Evolutionary conservation across 2,888 invertebrate genomes (phyloP), one percentile per base, ranked within the genome.

Genomic region (Tinea semifulvella): DNA sequence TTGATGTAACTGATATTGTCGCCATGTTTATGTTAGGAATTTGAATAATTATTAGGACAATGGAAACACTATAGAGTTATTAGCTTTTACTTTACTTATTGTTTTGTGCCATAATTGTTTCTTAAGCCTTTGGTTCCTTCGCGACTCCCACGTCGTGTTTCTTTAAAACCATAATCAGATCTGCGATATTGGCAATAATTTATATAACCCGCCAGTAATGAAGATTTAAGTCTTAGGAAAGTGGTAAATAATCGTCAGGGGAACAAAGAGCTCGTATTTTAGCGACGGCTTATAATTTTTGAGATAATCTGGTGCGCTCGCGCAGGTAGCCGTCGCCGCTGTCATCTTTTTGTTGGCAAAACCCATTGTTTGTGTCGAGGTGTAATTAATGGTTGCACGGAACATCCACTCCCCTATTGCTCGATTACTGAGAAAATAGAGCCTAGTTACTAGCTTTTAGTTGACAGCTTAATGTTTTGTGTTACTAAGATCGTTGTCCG

Each of bases 141-240:
- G 13, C 14, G 4, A 14, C 13, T 31, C 2, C 16, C 7, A 36
- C n/a, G 16, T 36, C 36, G 36, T 36, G 36, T 36, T 36, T 18
- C 18, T 3, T 22, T 2, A 14, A 22, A 40, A 40, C 48, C 52
- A 54, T 60, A 68, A 65, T 60, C 65, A 71, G 75, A 75, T 73
- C 66, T 55, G 47, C 57, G 74, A 76, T 75, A 69, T 36, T 50
- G 53, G 49, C 52, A 52, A 56, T 60, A 76, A 28, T 13, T 31
- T 68, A 69, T 73, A 75, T 65, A 54, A 67, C 50, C 50, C 48
- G 54, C 50, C 57, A 54, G 51, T 76, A 76, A 76, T 76, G 75
- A 77, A 79, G 76, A 76, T 74, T 76, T 73, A 75, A 65, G 63
- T 65, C 40, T 40, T 22, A 40, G 40, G 22, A 40, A 40, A 40